A percentile compares a stretch with the other conserved stretches of the same genome.
Conservation (phyloP, 2,888 invertebrate species). For the Aspidiotus rigidus region DNA sequence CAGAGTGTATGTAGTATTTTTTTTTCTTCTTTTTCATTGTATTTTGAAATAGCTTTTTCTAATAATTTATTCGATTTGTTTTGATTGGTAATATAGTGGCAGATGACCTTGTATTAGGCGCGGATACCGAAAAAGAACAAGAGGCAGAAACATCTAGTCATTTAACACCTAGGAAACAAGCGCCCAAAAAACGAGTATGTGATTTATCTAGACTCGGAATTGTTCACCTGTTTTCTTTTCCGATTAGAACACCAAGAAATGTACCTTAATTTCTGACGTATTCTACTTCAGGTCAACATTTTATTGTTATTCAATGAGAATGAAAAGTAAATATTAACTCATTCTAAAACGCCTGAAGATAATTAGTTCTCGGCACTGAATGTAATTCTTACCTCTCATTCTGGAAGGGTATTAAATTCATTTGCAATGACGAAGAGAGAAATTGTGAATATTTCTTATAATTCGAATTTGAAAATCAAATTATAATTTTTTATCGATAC, state of each 20-base stretch:
- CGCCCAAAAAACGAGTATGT: slow-evolving; percentile 14
- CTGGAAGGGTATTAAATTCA: neutral
- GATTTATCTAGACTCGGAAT: neutral
- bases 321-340: neutral
- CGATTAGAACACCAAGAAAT: neutral
- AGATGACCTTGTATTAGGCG: slow-evolving; percentile 21
- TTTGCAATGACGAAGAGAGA: neutral
- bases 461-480: neutral
- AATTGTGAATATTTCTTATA: neutral
- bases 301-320: neutral
- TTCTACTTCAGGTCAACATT: neutral
- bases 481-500: neutral
- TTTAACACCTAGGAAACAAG: slow-evolving; percentile 20
- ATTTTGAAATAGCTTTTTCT: neutral
- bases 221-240: neutral
- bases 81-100: slow-evolving; percentile 7
- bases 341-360: no score
- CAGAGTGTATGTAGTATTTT: slow-evolving; percentile 10
- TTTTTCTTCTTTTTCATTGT: neutral
- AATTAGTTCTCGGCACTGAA: neutral
- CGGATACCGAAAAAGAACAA: slow-evolving; percentile 11
- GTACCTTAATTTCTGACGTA: neutral
- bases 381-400: no score
- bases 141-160: slow-evolving; percentile 13
- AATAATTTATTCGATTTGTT: neutral